Base-by-base conservation (phyloP, 2,888 invertebrate genomes). In the Gryllus longicercus region DNA sequence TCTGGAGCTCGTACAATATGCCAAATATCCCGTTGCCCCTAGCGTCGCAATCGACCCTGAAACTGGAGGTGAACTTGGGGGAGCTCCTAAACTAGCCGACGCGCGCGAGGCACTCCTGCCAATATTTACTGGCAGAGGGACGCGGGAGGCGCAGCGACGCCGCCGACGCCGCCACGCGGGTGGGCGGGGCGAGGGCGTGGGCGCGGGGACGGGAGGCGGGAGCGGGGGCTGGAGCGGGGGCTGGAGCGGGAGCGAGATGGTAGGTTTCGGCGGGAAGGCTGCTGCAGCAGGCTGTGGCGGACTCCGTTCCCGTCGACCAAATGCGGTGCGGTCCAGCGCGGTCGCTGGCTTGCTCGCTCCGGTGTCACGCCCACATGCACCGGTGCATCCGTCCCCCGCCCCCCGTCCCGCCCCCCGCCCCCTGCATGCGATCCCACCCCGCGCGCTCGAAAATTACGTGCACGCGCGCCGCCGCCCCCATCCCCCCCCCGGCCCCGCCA, bases 1-100 rank as follows among this genome's bases (percentile, higher is more conserved):
- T 16, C 16, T 63, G 18, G 16, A 63, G 63, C 63, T 18, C 16
- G 63, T 63, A 18, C 63, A 63, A 63, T 63, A 14, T 63, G 63
- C 63, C 63, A 63, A 63, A 63, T 63, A 63, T 63, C 63, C 16
- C 63, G 63, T 63, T 16, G 63, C 63, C 63, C 18, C 18, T 18
- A 63, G 63, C 63, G 63, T 63, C 18, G 63, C 63, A 63, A 63
- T 63, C 63, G 63, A 63, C 63, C 63, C 63, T 63, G 63, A 18
- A 63, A 18, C 63, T 63, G 63, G 16, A 63, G 18, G 63, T 63
- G 63, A 63, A 63, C 63, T 63, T 18, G 14, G 14, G 63, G 63
- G 63, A 63, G 63, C 63, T 63, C 63, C 5, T 63, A 63, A 63
- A 63, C 16, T 18, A 63, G 16, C 25, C 25, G 63, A 14, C 63